phyloP scores from a whole-genome alignment of 2,797 vertebrate species.

The Sarcoramphus papa region DNA sequence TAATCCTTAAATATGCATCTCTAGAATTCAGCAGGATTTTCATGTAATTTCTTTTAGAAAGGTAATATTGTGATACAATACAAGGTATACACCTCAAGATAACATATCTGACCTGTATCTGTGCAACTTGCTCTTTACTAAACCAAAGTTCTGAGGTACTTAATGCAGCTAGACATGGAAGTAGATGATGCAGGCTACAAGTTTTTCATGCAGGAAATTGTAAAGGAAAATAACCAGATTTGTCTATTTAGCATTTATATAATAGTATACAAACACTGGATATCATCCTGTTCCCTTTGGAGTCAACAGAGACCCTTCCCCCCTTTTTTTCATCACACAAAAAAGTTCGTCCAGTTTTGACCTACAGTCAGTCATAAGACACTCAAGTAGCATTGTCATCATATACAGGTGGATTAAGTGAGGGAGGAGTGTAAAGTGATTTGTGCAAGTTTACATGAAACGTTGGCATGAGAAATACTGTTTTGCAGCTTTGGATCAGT shows the following conservation, averaged over 20 bases:
- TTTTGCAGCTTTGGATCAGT: background rate
- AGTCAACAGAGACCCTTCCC: background rate
- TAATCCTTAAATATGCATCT: background rate
- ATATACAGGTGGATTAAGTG: background rate
- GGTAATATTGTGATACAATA: background rate
- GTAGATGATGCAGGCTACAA: background rate
- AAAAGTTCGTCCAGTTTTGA: background rate
- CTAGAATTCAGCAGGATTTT: background rate
- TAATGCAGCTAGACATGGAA: background rate
- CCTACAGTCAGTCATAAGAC: background rate
- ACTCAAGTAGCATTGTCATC: background rate
- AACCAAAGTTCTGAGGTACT: background rate
- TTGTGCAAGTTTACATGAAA: background rate
- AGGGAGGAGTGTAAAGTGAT: background rate
- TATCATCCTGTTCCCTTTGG: background rate
- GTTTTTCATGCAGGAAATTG: background rate
- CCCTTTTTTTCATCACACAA: background rate
- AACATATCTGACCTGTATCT: background rate
- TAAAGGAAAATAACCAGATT: background rate
- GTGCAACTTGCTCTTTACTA: background rate
- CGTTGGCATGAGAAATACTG: background rate
- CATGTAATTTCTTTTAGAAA: background rate
- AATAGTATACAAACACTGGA: background rate
- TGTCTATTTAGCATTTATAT: background rate
- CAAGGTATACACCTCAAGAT: background rate